Base-by-base conservation (phyloP, 2,113 vertebrate species). In the Gasterosteus aculeatus region DNA sequence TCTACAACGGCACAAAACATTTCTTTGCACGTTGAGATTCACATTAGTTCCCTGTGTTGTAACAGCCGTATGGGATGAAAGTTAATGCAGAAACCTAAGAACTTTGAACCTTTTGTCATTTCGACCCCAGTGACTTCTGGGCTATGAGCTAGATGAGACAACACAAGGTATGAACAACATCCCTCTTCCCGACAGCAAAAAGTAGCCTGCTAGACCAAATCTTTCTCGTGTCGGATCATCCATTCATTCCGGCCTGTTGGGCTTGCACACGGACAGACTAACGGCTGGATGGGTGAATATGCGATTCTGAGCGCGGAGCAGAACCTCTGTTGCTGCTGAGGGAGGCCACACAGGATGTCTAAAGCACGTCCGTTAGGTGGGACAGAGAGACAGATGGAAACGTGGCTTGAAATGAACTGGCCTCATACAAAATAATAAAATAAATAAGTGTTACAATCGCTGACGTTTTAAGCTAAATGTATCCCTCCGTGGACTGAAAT, bases 311-410 rank as follows among this genome's bases (percentile, higher is more conserved):
- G 56, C 61, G 57, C 31, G 69, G 15, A 71, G 18, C 22, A 79
- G 16, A 85, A 26, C 51, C 15, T 41, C 19, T 54, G 31, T 26
- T 72, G 10, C 54, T 67, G 42, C 29, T 58, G n/a, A 64, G 59
- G 53, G 22, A 46, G 58, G 51, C 57, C 71, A 84, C 60, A 86
- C 75, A 81, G 75, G 79, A 79, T 75, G 72, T 74, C 70, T 76
- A 44, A 79, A 72, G 63, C n/a, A 68, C 31, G 72, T 70, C 64
- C 42, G 16, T 62, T 47, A 65, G 22, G 22, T 11, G 6, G 61
- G 51, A 74, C 22, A 73, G 22, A 66, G 44, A 64, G 15, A 44
- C 41, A 49, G 47, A 49, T 44, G 29, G 47, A 33, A 61, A 42
- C 61, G 38, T 61, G 46, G 15, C 59, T 66, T 16, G 58, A 46